Evolutionary conservation across 1,140 invertebrate species (phyloP).

Genomic region (Gryon sp.): DNA sequence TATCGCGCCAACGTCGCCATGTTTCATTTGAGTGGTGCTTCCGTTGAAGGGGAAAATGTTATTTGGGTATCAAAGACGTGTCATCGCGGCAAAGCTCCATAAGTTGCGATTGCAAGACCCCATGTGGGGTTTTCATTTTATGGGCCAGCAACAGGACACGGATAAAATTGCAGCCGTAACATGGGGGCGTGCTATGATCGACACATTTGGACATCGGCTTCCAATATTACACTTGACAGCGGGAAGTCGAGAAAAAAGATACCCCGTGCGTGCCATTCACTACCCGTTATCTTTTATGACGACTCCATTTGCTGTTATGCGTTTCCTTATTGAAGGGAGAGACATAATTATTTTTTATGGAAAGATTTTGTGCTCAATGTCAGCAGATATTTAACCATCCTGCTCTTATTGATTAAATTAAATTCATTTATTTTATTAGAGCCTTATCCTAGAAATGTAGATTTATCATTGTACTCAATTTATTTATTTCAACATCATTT

Average conservation of each 20-base stretch:
- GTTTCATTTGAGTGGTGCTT: slow-evolving; percentile 63
- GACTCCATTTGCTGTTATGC: slow-evolving; percentile 12
- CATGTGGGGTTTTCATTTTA: slow-evolving; percentile 61
- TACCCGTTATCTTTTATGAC: slow-evolving; percentile 16
- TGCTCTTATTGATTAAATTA: too few species aligned
- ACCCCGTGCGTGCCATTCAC: slow-evolving; percentile 6
- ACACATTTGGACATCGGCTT: slow-evolving; percentile 39
- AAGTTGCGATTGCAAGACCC: slow-evolving; percentile 47
- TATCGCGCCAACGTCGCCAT: slow-evolving; percentile 62
- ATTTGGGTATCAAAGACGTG: slow-evolving; percentile 70
- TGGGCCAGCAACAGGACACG: slow-evolving; percentile 49
- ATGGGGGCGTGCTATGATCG: slow-evolving; percentile 40
- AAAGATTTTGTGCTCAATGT: too few species aligned
- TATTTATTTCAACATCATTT: too few species aligned
- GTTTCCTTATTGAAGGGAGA: slow-evolving; percentile 4
- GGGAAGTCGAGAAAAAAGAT: slow-evolving; percentile 49
- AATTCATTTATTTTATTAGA: too few species aligned
- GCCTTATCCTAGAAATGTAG: too few species aligned
- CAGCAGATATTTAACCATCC: too few species aligned
- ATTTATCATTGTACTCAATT: too few species aligned
- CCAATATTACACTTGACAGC: slow-evolving; percentile 59
- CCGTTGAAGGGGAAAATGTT: slow-evolving; percentile 67
- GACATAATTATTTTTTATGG: too few species aligned
- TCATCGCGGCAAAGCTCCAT: slow-evolving; percentile 43
- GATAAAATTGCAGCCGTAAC: slow-evolving; percentile 41